Percentiles rank a stretch among this genome's conserved stretches.
These are phyloP conservation scores for Nyctibius grandis DNA, from an alignment of 2,797 vertebrate genomes.

Conservation along the genomic window DNA sequence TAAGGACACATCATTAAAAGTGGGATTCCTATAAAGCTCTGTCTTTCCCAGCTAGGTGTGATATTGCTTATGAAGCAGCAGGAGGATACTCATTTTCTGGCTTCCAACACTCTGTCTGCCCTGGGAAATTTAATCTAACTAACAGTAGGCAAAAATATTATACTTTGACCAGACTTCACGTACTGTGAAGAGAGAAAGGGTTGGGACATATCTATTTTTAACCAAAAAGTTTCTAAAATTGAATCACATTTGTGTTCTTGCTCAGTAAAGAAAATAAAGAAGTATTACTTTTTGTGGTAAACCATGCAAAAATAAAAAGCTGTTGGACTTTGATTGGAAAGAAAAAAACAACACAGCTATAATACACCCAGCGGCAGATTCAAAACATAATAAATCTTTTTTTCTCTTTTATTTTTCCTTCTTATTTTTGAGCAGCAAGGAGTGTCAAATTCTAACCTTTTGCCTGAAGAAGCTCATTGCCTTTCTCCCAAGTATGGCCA, in stretches of 20 bases:
- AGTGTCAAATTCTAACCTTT: constrained; percentile 21
- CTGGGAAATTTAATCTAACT: constrained; percentile 75
- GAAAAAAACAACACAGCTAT: neutral
- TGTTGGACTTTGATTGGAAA: constrained; percentile 1
- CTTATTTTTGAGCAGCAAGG: constrained; percentile 23
- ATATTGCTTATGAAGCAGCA: constrained; percentile 74
- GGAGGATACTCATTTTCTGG: constrained; percentile 61
- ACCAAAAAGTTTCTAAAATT: constrained; percentile 68
- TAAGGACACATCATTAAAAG: constrained; percentile 55
- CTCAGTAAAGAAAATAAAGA: constrained; percentile 45
- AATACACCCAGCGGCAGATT: constrained; percentile 28
- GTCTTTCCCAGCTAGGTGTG: constrained; percentile 69
- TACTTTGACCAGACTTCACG: constrained; percentile 69
- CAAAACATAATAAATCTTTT: constrained; percentile 48
- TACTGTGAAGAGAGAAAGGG: constrained; percentile 67
- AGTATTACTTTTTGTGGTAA: constrained; percentile 20
- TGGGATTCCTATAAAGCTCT: constrained; percentile 18
- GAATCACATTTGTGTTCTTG: constrained; percentile 36
- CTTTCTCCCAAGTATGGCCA: neutral
- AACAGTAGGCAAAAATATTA: constrained; percentile 75
- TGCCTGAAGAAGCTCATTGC: neutral
- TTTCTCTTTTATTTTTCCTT: constrained; percentile 5
- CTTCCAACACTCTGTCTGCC: constrained; percentile 67
- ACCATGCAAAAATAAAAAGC: constrained; percentile 23
- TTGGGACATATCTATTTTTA: constrained; percentile 72